A percentile compares a stretch with the other conserved stretches of the same genome.
Evolutionary conservation across 2,797 vertebrate species (phyloP).

Genomic region (Rhynchotus rufescens): DNA sequence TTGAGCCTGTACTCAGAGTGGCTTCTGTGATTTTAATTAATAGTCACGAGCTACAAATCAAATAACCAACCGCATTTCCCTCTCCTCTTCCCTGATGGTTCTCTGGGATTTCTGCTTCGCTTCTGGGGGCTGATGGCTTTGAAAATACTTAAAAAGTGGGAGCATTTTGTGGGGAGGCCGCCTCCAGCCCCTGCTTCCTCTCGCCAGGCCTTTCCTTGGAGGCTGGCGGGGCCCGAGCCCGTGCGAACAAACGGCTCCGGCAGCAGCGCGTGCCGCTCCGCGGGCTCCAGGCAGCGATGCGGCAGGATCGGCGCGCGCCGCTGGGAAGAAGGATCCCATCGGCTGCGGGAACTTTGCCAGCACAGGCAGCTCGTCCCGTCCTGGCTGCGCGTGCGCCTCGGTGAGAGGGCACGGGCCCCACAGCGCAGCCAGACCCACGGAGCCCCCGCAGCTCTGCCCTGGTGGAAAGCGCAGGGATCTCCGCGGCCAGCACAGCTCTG

Average conservation of each 20-base stretch:
- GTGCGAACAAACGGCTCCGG: not conserved
- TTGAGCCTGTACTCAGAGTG: not conserved
- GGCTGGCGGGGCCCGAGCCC: not conserved
- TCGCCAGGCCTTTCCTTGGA: not conserved
- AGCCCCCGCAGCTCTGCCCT: not conserved
- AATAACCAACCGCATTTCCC: not conserved
- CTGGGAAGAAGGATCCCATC: not conserved
- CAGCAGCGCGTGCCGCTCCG: not conserved
- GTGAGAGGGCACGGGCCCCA: not conserved
- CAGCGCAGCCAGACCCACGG: not conserved
- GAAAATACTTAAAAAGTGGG: not conserved
- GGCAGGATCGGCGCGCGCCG: not conserved
- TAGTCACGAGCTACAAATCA: not conserved
- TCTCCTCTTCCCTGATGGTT: not conserved
- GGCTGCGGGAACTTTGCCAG: not conserved
- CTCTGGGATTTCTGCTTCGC: not conserved
- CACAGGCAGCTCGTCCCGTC: not conserved
- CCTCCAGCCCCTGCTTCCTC: not conserved
- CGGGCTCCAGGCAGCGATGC: not conserved
- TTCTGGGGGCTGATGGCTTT: not conserved
- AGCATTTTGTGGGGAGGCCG: not conserved
- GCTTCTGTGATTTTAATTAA: slow-evolving; percentile 24
- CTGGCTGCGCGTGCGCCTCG: not conserved
- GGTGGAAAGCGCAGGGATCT: not conserved
- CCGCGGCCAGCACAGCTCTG: not conserved